Conservation (phyloP, 2,113 vertebrate genomes). For the Pterocles gutturalis region DNA sequence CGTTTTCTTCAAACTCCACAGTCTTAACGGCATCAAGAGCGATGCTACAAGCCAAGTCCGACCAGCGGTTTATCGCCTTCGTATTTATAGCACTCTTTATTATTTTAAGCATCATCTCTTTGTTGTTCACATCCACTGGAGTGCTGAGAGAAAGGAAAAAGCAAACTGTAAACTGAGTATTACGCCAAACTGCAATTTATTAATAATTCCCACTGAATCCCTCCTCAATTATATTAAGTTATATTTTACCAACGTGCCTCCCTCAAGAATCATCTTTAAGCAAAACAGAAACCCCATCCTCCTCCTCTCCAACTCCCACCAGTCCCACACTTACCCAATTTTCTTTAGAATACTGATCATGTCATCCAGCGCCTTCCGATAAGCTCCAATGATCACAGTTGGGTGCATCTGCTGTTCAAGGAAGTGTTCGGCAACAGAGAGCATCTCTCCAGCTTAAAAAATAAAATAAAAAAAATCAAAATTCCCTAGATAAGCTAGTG, state of each 20-base stretch:
- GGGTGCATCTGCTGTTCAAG: constrained; percentile 98
- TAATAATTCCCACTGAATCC: neutral
- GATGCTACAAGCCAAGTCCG: constrained; percentile 86
- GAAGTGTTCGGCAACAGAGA: constrained; percentile 93
- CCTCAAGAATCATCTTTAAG: neutral
- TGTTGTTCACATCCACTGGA: constrained; percentile 88
- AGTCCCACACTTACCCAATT: constrained; percentile 77
- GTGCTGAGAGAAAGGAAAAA: constrained; percentile 68
- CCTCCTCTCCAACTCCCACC: neutral
- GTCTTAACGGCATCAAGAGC: constrained; percentile 91
- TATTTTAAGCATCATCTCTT: constrained; percentile 92
- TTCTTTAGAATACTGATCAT: constrained; percentile 87
- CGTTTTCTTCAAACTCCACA: constrained; percentile 91
- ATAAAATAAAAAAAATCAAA: neutral
- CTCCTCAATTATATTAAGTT: neutral
- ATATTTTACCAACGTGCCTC: rapidly evolving
- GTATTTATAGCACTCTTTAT: constrained; percentile 91
- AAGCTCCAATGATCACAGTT: constrained; percentile 91
- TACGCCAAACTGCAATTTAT: neutral
- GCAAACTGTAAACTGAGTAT: rapidly evolving
- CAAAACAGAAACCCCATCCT: neutral
- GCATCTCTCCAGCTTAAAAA: constrained; percentile 92
- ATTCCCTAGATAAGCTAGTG: rapidly evolving
- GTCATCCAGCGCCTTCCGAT: constrained; percentile 91
- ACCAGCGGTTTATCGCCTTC: constrained; percentile 86